Evolutionary conservation across 2,113 vertebrate genomes (phyloP), one percentile per base, ranked within the genome.

Genomic region (rat (Rattus norvegicus)): DNA sequence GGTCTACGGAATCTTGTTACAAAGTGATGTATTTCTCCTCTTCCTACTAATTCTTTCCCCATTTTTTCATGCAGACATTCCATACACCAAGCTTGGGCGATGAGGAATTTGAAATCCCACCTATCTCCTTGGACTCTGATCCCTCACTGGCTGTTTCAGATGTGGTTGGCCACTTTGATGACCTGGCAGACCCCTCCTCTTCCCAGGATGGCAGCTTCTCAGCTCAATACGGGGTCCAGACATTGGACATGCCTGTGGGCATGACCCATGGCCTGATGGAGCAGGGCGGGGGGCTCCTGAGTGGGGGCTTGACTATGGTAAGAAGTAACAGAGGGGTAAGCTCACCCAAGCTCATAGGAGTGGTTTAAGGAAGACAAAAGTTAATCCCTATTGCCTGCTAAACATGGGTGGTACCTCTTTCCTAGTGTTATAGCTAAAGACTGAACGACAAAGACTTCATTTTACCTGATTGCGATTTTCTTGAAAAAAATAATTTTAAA

Each of bases 81-180:
- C 99, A 99, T 98, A 99, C 99, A 1, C 99, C 99, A 88, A 99
- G 99, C 97, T 98, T 99, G 61, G 99, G 99, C 24, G 99, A 99
- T 98, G 99, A 99, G 96, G 99, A 99, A 97, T 99, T 99, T 54
- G 99, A 99, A 98, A 99, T 99, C 79, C 99, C 99, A 0, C 99
- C 99, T 96, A 99, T 99, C 95, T 99, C 99, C 0, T 95, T 99
- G 98, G 99, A 99, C 95, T 99, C 99, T 0, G 99, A 99, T 98
- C 98, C 99, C 0, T 98, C 99, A 7, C 98, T 99, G 95, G 98
- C 99, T n/a, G 99, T 99, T 65, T 99, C 99, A 0, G 99, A 99
- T 43, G 99, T 99, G 84, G 99, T 99, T 96, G 99, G 99, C 24
- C 99, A 99, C 90, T 99, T 99, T 12, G 99, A 99, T 86, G 99